phyloP scores from a whole-genome alignment of 2,888 invertebrate genomes.

The Sesia apiformis region DNA sequence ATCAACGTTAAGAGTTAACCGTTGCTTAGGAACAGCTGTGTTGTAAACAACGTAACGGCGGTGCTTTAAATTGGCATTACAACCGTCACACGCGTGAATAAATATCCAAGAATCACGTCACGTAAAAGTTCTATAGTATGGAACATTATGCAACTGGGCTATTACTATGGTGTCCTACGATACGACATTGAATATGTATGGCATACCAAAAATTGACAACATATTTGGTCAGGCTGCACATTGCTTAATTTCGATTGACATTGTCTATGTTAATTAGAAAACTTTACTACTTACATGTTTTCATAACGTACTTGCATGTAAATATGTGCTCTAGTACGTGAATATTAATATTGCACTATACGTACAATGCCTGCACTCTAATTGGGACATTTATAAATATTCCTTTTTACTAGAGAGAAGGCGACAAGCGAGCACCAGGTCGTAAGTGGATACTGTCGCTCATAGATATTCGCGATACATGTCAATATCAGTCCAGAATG shows the following conservation, averaged over 20 bases:
- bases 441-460: too few relatives aligned
- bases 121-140: slow-evolving; percentile 7
- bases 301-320: too few relatives aligned
- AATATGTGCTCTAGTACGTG: too few relatives aligned
- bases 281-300: too few relatives aligned
- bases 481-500: too few relatives aligned
- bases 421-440: too few relatives aligned
- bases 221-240: slow-evolving; percentile 20
- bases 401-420: too few relatives aligned
- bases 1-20: background rate
- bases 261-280: slow-evolving; percentile 15
- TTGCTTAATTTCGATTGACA: slow-evolving; percentile 41
- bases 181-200: slow-evolving; percentile 12
- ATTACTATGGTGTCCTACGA: slow-evolving; percentile 6
- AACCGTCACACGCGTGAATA: slow-evolving; percentile 6
- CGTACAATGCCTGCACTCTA: too few relatives aligned
- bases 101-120: slow-evolving; percentile 13
- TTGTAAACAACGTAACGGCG: background rate
- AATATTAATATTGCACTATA: too few relatives aligned
- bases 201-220: slow-evolving; percentile 23
- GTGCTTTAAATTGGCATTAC: background rate
- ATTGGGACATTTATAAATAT: too few relatives aligned
- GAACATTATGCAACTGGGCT: slow-evolving; percentile 10
- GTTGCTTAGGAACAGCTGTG: background rate
- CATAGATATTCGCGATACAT: too few relatives aligned